These are phyloP conservation scores for Halictus quadricinctus DNA, from an alignment of 2,888 invertebrate species.

Conservation along the genomic window DNA sequence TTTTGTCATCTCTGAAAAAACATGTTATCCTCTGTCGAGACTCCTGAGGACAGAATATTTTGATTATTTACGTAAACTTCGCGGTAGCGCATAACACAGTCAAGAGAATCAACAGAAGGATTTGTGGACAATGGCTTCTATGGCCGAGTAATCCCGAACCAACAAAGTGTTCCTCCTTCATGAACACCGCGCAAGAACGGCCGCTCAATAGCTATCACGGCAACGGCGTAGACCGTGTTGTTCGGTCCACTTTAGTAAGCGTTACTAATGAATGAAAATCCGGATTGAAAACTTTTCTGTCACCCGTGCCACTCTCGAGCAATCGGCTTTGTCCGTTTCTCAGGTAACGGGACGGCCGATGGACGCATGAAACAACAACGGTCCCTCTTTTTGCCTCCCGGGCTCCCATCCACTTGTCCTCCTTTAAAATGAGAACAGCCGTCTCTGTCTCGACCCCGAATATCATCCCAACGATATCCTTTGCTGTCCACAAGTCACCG, in stretches of 20 bases:
- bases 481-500: not conserved
- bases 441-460: conserved; percentile 1
- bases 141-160: not conserved
- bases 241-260: conserved; percentile 54
- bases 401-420: conserved; percentile 40
- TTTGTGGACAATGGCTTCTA: not conserved
- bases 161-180: not conserved
- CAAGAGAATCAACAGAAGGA: not conserved
- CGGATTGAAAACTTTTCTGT: conserved; percentile 67
- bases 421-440: conserved; percentile 37
- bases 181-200: conserved; percentile 20
- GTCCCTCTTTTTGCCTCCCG: conserved; percentile 41
- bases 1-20: not conserved
- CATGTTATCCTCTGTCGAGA: not conserved
- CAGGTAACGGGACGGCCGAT: conserved; percentile 39
- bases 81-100: not conserved
- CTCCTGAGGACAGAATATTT: not conserved
- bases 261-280: conserved; percentile 69
- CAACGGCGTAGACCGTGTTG: conserved; percentile 32
- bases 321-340: conserved; percentile 67
- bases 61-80: not conserved
- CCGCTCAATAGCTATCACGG: not conserved
- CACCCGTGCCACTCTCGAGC: conserved; percentile 46
- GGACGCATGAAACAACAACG: conserved; percentile 31
- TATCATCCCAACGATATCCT: not conserved